Conservation (phyloP, 2,888 invertebrate genomes). For the Yponomeuta evonymella region DNA sequence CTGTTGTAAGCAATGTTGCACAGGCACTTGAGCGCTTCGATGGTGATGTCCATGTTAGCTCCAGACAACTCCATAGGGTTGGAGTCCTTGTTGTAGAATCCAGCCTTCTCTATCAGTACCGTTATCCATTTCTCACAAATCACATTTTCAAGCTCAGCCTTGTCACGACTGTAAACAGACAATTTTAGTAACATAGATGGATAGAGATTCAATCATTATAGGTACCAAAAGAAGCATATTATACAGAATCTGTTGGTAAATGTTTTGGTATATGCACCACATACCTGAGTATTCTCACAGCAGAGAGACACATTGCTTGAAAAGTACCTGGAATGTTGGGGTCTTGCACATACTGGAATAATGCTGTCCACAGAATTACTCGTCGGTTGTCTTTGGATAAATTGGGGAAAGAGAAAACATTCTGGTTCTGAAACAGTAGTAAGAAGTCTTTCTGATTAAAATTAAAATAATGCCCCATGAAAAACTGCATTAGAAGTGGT, state of each 20-base stretch:
- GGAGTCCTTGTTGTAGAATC: slow-evolving; percentile 64
- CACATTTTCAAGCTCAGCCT: slow-evolving; percentile 80
- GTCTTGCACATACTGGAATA: slow-evolving; percentile 74
- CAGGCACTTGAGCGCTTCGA: slow-evolving; percentile 91
- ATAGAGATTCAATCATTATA: neutral
- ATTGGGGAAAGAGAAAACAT: slow-evolving; percentile 78
- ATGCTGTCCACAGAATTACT: slow-evolving; percentile 75
- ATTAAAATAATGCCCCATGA: slow-evolving; percentile 4
- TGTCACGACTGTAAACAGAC: slow-evolving; percentile 81
- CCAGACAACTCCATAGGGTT: slow-evolving; percentile 50
- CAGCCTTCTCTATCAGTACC: slow-evolving; percentile 80
- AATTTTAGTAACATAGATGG: slow-evolving; percentile 2
- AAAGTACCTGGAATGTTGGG: slow-evolving; percentile 40
- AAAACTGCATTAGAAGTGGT: neutral
- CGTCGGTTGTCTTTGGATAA: slow-evolving; percentile 72
- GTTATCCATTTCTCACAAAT: slow-evolving; percentile 81
- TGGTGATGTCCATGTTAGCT: slow-evolving; percentile 72
- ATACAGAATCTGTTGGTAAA: neutral
- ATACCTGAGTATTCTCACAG: slow-evolving; percentile 81
- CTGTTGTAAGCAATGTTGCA: slow-evolving; percentile 91
- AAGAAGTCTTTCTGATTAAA: neutral
- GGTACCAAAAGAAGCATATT: neutral
- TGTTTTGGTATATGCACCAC: neutral
- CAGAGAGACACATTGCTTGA: slow-evolving; percentile 74
- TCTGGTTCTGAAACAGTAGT: slow-evolving; percentile 56